A percentile compares a stretch with the other conserved stretches of the same genome.
Conservation (phyloP, 2,113 vertebrate genomes). For the Felis chaus region DNA sequence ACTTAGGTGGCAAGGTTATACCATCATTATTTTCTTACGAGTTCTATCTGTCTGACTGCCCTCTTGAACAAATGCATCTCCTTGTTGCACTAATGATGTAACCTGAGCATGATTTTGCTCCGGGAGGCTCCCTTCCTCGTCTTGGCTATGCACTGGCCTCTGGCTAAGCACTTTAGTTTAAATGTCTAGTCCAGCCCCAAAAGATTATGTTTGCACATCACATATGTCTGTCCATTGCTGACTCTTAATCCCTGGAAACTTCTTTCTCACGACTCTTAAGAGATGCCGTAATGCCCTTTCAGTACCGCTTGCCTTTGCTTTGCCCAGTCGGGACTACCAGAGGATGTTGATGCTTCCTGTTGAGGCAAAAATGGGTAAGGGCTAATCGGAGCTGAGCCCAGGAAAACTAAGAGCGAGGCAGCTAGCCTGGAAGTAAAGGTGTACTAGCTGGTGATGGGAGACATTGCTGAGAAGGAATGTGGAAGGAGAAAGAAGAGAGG, state of each 20-base stretch:
- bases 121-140: neutral
- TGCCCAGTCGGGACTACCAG: neutral
- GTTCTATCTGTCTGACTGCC: neutral
- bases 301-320: neutral
- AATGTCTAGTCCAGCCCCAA: neutral
- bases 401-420: neutral
- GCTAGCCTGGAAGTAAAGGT: neutral
- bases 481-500: neutral
- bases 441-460: neutral
- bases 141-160: neutral
- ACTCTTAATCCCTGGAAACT: neutral
- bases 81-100: neutral
- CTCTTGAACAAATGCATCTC: neutral
- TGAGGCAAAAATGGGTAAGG: neutral
- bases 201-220: neutral
- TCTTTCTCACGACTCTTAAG: slow-evolving; percentile 7
- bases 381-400: neutral
- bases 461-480: neutral
- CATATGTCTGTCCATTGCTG: neutral
- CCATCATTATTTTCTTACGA: neutral
- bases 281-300: neutral
- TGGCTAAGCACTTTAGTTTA: neutral
- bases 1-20: neutral
- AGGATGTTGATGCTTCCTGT: neutral
- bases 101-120: neutral